Evolutionary conservation across 2,113 vertebrate genomes (phyloP).

Genomic region (Poeciliopsis prolifica): DNA sequence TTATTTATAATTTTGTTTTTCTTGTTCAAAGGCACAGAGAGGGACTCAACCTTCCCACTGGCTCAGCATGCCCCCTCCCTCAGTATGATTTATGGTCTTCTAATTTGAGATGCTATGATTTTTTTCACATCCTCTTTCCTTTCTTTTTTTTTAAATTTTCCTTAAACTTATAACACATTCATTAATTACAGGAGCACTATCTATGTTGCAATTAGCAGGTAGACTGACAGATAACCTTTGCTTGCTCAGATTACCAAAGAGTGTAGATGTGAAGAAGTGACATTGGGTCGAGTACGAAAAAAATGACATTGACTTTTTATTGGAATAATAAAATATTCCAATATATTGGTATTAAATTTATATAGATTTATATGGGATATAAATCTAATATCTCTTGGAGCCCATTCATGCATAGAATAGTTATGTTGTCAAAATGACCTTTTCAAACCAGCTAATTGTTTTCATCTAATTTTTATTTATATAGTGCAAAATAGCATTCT

Average conservation of each 20-base stretch:
- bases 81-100: conserved; percentile 63
- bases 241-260: background rate
- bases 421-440: too few species aligned
- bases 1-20: conserved; percentile 63
- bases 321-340: background rate
- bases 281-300: background rate
- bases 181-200: conserved; percentile 32
- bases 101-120: conserved; percentile 62
- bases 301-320: background rate
- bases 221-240: conserved; percentile 7
- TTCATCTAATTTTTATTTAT: too few species aligned
- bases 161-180: conserved; percentile 6
- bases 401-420: too few species aligned
- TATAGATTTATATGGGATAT: too few species aligned
- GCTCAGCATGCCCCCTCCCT: conserved; percentile 46
- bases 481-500: too few species aligned
- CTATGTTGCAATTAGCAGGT: conserved; percentile 1
- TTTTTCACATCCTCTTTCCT: background rate
- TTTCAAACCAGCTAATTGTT: too few species aligned
- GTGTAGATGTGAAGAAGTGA: background rate
- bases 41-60: conserved; percentile 67
- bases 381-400: background rate
- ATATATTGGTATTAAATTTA: too few species aligned
- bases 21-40: conserved; percentile 48
- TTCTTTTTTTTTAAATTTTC: background rate